A percentile compares a stretch with the other conserved stretches of the same genome.
Conservation (phyloP, 2,113 vertebrate genomes). For the Calyptommatus sinebrachiatus region DNA sequence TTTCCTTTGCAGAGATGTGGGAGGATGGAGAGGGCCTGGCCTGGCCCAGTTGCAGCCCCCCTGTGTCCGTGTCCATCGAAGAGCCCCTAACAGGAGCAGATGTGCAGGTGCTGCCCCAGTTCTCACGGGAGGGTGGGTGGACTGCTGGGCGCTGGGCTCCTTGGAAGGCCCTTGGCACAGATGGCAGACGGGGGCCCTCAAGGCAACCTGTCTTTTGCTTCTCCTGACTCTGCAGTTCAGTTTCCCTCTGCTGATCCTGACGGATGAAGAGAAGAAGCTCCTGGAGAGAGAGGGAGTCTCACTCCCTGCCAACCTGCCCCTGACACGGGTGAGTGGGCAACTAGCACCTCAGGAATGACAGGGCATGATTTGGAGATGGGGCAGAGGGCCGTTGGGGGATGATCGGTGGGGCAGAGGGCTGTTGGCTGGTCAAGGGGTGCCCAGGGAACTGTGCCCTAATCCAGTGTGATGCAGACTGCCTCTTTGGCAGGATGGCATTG, state of each 20-base stretch:
- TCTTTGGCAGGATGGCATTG: no score
- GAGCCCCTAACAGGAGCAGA: background rate
- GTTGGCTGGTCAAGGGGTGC: no score
- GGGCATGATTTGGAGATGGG: background rate
- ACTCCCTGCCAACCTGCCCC: constrained; percentile 78
- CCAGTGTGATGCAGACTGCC: no score
- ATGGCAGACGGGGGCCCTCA: background rate
- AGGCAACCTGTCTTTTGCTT: background rate
- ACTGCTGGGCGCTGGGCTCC: background rate
- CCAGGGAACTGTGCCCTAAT: background rate
- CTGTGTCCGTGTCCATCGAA: background rate
- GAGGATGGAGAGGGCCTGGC: background rate
- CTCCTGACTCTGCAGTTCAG: constrained; percentile 58
- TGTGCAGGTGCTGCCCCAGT: constrained; percentile 14
- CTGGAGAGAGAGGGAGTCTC: constrained; percentile 81
- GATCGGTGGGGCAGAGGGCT: background rate
- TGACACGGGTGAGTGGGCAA: constrained; percentile 81
- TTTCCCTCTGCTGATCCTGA: constrained; percentile 78
- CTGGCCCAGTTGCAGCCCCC: background rate
- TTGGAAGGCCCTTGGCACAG: background rate
- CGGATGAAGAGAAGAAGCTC: constrained; percentile 83
- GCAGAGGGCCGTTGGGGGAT: background rate
- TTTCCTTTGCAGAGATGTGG: constrained; percentile 29
- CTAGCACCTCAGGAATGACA: no score
- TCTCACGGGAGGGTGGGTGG: background rate